Base-by-base conservation (phyloP, 2,797 vertebrate species). In the Semaprochilodus insignis region DNA sequence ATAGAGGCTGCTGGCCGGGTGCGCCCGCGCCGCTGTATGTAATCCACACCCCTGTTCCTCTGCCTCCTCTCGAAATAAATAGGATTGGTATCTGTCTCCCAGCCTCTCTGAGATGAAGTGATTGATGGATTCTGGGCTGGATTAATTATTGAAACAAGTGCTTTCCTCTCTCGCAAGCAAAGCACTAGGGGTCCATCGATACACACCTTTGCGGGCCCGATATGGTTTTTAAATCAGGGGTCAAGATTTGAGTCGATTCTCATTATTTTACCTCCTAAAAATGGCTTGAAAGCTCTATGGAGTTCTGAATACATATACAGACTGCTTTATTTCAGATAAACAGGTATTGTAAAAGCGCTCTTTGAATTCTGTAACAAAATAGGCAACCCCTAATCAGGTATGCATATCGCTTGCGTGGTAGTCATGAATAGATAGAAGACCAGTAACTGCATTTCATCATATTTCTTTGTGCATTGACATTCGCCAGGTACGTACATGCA, bases 101-200 rank as follows among this genome's bases (percentile, higher is more conserved):
- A 84, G 85, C 71, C 83, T 85, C 78, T 82, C 83, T 57, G 80
- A 88, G 87, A 90, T 86, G 88, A 84, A 86, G 86, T 87, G 87
- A 86, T 87, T 87, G 88, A 88, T 87, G 86, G 85, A 87, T 85
- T 80, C 87, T 87, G 85, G 78, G 85, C 84, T 81, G 83, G 81
- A 90, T 88, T 87, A 88, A 88, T 90, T 88, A 88, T 89, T 89
- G 81, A 89, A 88, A 85, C 83, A 73, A 84, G 88, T 60, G 81
- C 81, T 87, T 89, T 87, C 83, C 80, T 85, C 81, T 86, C 85
- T 77, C 19, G 65, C 65, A 67, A 40, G 65, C 17, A 21, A 21
- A 67, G 16, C 34, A 40, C 31, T 10, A 40, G 65, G 19, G 65
- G 65, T 67, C 5, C 19, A 67, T 5, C 8, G 34, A 67, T 67